These are phyloP conservation scores for Nanger granti DNA, from an alignment of 2,113 vertebrate genomes.

Conservation along the genomic window DNA sequence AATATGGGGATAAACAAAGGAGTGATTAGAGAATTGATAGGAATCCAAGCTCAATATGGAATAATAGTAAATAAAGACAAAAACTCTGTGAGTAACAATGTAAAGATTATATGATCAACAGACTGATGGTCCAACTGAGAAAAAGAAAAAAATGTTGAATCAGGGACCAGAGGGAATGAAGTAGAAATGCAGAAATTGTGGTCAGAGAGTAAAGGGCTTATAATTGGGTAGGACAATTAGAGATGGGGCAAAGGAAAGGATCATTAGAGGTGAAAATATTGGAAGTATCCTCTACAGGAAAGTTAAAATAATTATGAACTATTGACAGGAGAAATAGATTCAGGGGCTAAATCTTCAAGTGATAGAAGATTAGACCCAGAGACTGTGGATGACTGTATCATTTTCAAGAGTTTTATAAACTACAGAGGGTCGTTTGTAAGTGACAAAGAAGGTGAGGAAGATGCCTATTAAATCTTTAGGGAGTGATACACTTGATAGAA, in stretches of 20 bases:
- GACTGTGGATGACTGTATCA: too few relatives aligned
- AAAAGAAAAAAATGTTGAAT: not conserved
- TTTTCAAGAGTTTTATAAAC: not conserved
- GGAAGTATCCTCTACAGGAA: not conserved
- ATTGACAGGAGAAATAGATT: not conserved
- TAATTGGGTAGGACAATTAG: not conserved
- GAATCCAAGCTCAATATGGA: not conserved
- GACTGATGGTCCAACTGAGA: not conserved
- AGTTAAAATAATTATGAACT: not conserved
- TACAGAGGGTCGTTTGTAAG: not conserved
- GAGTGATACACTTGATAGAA: not conserved
- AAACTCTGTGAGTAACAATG: not conserved
- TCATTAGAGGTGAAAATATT: not conserved
- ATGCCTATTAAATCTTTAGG: not conserved
- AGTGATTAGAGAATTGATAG: not conserved
- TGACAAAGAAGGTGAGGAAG: not conserved
- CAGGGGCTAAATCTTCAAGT: not conserved
- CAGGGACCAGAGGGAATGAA: not conserved
- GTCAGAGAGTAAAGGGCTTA: not conserved
- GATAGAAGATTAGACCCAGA: not conserved
- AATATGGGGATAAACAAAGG: not conserved
- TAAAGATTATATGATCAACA: not conserved
- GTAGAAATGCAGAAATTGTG: not conserved
- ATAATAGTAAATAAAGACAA: not conserved
- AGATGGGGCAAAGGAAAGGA: not conserved